Base-by-base conservation (phyloP, 2,797 vertebrate species). In the Schizopygopsis malacanthus region DNA sequence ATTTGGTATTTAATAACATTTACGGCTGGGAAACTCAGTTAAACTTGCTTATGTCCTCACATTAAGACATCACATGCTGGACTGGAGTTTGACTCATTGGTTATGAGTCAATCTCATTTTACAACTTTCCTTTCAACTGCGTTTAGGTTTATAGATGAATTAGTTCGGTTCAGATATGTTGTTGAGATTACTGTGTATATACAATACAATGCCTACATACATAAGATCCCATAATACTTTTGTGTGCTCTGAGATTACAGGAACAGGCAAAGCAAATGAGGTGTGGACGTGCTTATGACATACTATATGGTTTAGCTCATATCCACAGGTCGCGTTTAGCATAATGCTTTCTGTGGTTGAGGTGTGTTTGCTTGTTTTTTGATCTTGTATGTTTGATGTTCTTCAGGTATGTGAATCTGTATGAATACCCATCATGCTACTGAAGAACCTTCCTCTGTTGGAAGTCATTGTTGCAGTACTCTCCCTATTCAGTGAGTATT, bases 341-440 rank as follows among this genome's bases (percentile, higher is more conserved):
- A 39, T 20, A 70, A 28, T 56, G 47, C 25, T 56, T 70, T 84
- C 20, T 47, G n/a, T 28, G 81, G 70, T 72, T 45, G 10, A 45
- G 75, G 12, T 59, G 61, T 85, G 65, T 79, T 33, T 79, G 52
- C n/a, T 18, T 43, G 47, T 47, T 6, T n/a, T 69, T 82, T 86
- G 91, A 90, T 88, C 90, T 87, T 88, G 71, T 89, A 78, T 90
- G 86, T 91, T 90, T 91, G 67, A 85, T 85, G 28, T 88, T 87
- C 81, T 83, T 45, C 91, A 96, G 95, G 91, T 89, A 93, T 90
- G 89, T 91, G 89, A 90, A 91, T 90, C 90, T 89, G 90, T 85
- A n/a, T 95, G 92, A 96, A 85, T 89, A 89, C 92, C 92, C 90
- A 93, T 89, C 90, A 96, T 95, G 96, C 91, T 88, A 90, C 90